phyloP scores from a whole-genome alignment of 2,797 vertebrate species.

The Betta splendens region DNA sequence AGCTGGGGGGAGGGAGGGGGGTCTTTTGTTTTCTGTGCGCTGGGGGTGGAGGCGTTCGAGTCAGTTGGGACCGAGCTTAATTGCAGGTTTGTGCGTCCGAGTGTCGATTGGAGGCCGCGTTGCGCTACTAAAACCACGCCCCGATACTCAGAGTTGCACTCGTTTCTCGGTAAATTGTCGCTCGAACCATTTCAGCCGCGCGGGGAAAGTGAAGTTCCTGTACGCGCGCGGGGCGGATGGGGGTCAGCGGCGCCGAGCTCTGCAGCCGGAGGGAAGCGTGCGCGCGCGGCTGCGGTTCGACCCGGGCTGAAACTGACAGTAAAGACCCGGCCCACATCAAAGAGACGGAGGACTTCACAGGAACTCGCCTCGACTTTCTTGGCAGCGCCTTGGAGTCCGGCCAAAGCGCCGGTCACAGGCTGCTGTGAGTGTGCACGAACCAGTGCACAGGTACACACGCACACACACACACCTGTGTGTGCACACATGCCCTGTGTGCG shows the following conservation, averaged over 20 bases:
- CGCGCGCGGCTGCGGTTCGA: slow-evolving; percentile 46
- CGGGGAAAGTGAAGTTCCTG: slow-evolving; percentile 4
- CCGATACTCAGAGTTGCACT: not conserved
- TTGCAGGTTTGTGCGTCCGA: slow-evolving; percentile 40
- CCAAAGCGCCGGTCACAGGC: slow-evolving; percentile 35
- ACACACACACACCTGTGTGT: no score
- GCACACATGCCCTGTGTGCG: no score
- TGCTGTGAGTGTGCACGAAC: no score
- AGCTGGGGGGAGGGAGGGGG: slow-evolving; percentile 7
- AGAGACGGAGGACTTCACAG: slow-evolving; percentile 51
- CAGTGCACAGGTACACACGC: slow-evolving; percentile 10
- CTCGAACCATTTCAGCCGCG: slow-evolving; percentile 8
- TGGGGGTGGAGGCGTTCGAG: slow-evolving; percentile 28
- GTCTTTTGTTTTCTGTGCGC: slow-evolving; percentile 49
- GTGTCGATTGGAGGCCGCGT: slow-evolving; percentile 22
- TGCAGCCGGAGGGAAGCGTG: slow-evolving; percentile 30
- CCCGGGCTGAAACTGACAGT: slow-evolving; percentile 55
- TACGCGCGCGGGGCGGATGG: slow-evolving; percentile 18
- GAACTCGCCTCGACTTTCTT: slow-evolving; percentile 56
- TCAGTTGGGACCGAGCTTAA: slow-evolving; percentile 15
- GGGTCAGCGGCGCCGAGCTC: slow-evolving; percentile 24
- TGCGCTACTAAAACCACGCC: not conserved
- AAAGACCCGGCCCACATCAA: slow-evolving; percentile 66
- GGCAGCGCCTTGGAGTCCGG: slow-evolving; percentile 33
- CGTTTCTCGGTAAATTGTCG: not conserved